These are phyloP conservation scores for Petrocephalus schoutedeni DNA, from an alignment of 2,797 vertebrate species.

Conservation along the genomic window DNA sequence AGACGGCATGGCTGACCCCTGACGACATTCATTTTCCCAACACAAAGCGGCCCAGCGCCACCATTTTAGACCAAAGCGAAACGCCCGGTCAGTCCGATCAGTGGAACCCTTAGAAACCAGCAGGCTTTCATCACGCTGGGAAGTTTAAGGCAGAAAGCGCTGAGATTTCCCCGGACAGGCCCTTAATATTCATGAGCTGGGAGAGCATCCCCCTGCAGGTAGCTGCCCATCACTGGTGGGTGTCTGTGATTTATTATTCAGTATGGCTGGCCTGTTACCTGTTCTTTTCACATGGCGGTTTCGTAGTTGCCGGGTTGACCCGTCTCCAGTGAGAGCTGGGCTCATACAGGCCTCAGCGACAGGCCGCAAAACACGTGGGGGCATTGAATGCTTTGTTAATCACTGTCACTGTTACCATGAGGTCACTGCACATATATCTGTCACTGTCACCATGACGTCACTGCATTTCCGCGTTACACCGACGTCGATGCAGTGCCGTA, in stretches of 20 bases:
- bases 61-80: background rate
- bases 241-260: slow-evolving; percentile 26
- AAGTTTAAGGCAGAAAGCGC: slow-evolving; percentile 2
- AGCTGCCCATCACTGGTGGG: background rate
- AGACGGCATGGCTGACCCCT: background rate
- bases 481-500: background rate
- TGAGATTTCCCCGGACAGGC: slow-evolving; percentile 11
- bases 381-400: background rate
- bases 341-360: background rate
- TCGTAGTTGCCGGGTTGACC: background rate
- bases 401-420: background rate
- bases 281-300: background rate
- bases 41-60: background rate
- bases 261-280: slow-evolving; percentile 2
- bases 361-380: background rate
- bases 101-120: background rate
- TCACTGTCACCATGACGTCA: background rate
- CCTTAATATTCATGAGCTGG: slow-evolving; percentile 25
- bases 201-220: background rate
- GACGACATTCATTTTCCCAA: background rate
- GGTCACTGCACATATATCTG: background rate
- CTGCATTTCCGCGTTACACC: background rate
- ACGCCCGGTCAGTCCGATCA: background rate
- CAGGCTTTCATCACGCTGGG: background rate
- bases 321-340: background rate